Evolutionary conservation across 2,797 vertebrate species (phyloP).

Genomic region (Neomorphus geoffroyi): DNA sequence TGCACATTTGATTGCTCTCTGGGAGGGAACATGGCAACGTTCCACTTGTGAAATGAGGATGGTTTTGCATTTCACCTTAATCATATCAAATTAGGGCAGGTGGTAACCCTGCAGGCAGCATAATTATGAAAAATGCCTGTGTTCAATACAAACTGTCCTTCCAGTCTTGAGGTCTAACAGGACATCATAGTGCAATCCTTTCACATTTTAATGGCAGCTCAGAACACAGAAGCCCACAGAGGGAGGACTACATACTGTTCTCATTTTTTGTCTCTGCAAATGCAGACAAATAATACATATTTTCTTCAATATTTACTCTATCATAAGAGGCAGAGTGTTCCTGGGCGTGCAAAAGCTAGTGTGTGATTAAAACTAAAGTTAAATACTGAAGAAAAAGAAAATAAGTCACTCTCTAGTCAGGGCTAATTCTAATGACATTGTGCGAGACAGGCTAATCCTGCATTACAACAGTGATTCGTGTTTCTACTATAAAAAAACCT

Average conservation of each 20-base stretch:
- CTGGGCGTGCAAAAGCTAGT: neutral
- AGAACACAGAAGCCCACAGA: constrained; percentile 4
- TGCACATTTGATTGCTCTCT: constrained; percentile 6
- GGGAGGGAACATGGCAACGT: constrained; percentile 32
- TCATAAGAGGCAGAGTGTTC: neutral
- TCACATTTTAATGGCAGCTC: constrained; percentile 33
- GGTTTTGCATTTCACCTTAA: constrained; percentile 74
- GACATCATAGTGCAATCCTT: constrained; percentile 32
- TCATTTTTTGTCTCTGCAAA: constrained; percentile 6
- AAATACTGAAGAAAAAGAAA: constrained; percentile 25
- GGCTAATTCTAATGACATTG: neutral
- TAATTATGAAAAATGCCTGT: constrained; percentile 76
- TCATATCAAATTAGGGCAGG: constrained; percentile 79
- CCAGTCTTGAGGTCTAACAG: constrained; percentile 49
- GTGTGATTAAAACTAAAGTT: constrained; percentile 5
- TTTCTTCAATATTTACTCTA: constrained; percentile 12
- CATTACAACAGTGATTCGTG: neutral
- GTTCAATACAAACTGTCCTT: constrained; percentile 63
- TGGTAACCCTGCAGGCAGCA: constrained; percentile 75
- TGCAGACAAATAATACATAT: neutral
- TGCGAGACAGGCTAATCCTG: constrained; percentile 32
- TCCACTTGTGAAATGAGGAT: constrained; percentile 67
- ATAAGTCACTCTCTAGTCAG: neutral
- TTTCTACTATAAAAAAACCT: constrained; percentile 5
- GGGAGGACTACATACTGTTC: neutral